Conservation (phyloP, 2,797 vertebrate species). For the Cyprinodon diabolis region DNA sequence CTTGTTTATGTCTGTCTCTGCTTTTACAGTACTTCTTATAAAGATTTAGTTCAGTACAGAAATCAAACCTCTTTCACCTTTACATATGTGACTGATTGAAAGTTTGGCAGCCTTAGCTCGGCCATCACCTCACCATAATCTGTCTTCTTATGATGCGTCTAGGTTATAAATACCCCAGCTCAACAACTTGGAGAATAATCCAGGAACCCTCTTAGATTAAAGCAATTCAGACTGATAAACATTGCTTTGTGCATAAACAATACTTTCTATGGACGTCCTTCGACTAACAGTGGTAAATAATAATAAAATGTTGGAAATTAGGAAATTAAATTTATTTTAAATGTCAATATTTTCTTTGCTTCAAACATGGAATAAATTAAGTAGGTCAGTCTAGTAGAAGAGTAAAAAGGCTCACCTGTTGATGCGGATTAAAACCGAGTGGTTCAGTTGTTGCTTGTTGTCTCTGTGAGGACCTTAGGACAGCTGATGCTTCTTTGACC, state of each 20-base stretch:
- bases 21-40: background rate
- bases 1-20: background rate
- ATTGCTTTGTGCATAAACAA: background rate
- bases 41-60: background rate
- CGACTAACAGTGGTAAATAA: background rate
- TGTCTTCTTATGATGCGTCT: conserved; percentile 38
- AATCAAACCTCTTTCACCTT: background rate
- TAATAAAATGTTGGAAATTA: background rate
- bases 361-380: background rate
- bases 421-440: background rate
- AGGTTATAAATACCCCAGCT: conserved; percentile 60
- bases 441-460: conserved; percentile 9
- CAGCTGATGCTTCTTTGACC: conserved; percentile 21
- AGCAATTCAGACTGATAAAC: conserved; percentile 6
- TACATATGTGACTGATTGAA: background rate
- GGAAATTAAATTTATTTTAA: background rate
- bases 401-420: conserved; percentile 50
- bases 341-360: background rate
- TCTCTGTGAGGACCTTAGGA: conserved; percentile 1
- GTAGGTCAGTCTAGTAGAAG: background rate
- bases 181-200: conserved; percentile 63
- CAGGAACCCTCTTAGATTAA: conserved; percentile 48
- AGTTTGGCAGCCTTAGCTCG: conserved; percentile 30
- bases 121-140: conserved; percentile 56
- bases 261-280: background rate